A percentile compares a stretch with the other conserved stretches of the same genome.
Evolutionary conservation across 2,113 vertebrate species (phyloP).

Genomic region (Periophthalmodon schlosseri): DNA sequence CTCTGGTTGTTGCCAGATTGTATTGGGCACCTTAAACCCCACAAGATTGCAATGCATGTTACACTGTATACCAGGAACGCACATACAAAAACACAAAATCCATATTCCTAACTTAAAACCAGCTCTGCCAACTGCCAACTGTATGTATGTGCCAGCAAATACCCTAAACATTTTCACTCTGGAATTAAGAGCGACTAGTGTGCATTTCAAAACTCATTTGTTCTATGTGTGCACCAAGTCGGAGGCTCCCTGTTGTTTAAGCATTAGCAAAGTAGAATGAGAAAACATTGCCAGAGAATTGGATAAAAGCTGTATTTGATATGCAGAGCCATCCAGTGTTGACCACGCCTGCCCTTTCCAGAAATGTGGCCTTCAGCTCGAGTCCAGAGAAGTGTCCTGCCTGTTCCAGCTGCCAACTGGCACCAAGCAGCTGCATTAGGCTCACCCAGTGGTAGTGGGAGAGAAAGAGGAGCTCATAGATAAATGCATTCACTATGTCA

Average conservation of each 20-base stretch:
- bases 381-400: conserved; percentile 48
- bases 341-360: conserved; percentile 43
- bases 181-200: conserved; percentile 6
- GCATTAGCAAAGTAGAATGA: conserved; percentile 33
- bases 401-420: conserved; percentile 51
- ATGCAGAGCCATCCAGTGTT: conserved; percentile 57
- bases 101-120: neutral
- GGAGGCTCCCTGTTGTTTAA: conserved; percentile 30
- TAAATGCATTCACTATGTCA: neutral
- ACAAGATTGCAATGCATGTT: too few species aligned
- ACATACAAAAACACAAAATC: neutral
- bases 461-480: conserved; percentile 2
- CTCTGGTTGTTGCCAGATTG: too few species aligned
- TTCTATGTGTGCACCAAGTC: conserved; percentile 4
- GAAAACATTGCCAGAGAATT: conserved; percentile 47
- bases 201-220: conserved; percentile 1
- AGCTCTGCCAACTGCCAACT: neutral
- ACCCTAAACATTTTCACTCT: neutral
- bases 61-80: neutral
- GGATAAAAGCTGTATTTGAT: conserved; percentile 56
- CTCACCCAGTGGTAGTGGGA: neutral
- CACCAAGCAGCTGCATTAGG: conserved; percentile 38
- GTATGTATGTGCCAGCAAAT: neutral
- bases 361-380: conserved; percentile 54
- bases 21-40: neutral